These are phyloP conservation scores for Eristalinus aeneus DNA, from an alignment of 2,888 invertebrate species.

Conservation along the genomic window DNA sequence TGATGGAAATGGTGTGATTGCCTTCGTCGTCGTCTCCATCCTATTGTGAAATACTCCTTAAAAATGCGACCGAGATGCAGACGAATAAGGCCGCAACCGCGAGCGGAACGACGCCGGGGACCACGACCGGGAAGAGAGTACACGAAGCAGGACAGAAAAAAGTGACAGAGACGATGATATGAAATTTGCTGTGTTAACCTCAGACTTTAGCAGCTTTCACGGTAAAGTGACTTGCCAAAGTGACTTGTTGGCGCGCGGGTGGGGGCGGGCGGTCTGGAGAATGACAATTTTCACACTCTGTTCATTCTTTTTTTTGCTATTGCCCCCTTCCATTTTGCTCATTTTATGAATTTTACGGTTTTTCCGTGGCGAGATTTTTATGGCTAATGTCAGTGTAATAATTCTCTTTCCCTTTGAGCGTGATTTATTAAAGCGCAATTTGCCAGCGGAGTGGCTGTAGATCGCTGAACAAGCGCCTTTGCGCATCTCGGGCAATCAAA, in stretches of 20 bases:
- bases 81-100: background rate
- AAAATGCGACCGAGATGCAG: slow-evolving; percentile 15
- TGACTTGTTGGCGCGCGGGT: slow-evolving; percentile 42
- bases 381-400: slow-evolving; percentile 67
- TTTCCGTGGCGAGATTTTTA: slow-evolving; percentile 58
- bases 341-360: slow-evolving; percentile 54
- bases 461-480: background rate
- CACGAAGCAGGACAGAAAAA: slow-evolving; percentile 16
- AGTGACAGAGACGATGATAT: slow-evolving; percentile 67
- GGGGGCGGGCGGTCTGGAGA: slow-evolving; percentile 10
- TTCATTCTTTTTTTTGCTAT: background rate
- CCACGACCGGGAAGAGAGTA: background rate
- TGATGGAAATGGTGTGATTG: slow-evolving; percentile 69
- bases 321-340: background rate
- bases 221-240: slow-evolving; percentile 67
- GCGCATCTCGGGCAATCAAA: slow-evolving; percentile 47
- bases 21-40: slow-evolving; percentile 25
- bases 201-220: slow-evolving; percentile 66
- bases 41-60: slow-evolving; percentile 36
- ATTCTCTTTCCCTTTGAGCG: slow-evolving; percentile 55
- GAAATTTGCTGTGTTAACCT: slow-evolving; percentile 66
- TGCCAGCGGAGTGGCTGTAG: slow-evolving; percentile 49
- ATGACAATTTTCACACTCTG: slow-evolving; percentile 50
- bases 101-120: background rate
- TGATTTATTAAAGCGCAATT: slow-evolving; percentile 70